Evolutionary conservation across 2,113 vertebrate genomes (phyloP), one percentile per base, ranked within the genome.

Genomic region (Penelope pileata): DNA sequence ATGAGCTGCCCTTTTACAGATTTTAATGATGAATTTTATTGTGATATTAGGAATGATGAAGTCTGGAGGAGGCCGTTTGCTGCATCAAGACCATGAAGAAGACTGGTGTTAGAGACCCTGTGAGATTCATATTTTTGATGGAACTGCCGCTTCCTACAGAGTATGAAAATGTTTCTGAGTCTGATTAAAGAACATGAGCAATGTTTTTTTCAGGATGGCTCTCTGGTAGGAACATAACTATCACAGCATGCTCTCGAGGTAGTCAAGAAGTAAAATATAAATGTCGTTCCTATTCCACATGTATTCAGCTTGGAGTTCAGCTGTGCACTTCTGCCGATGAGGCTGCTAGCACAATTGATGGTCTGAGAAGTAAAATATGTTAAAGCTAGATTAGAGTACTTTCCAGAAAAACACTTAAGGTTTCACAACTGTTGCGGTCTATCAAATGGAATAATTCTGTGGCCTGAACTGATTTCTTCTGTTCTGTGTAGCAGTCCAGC

Each of bases 151-250:
- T 79, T 94, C 54, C 59, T 76, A 58, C 59, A 36, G 90, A 63
- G 67, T 85, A 80, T 84, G 81, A 91, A 94, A 91, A 91, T 90
- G 82, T 94, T 97, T 88, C 90, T 94, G 78, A 70, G 72, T 83
- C 77, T 94, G 74, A 88, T 94, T 94, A 88, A 91, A 86, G 75
- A 88, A 90, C 80, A 87, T 83, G 47, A 90, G 47, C 84, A 91
- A 63, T 88, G 32, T 59, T 94, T 95, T 82, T 88, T 90, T 80
- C 70, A 80, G 59, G 63, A 69, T 85, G 63, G 23, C 51, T 69
- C 54, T 89, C 59, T 12, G 7, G 50, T 74, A 94, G 27, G 81
- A 92, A 42, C n/a, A 66, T 89, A 97, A 87, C 74, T 76, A 79
- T 92, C 63, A 63, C 62, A 83, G 54, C 54, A 59, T 84, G 58